Percentiles rank a stretch among this genome's conserved stretches.
These are phyloP conservation scores for Eupithecia abbreviata DNA, from an alignment of 2,888 invertebrate genomes.

Conservation along the genomic window DNA sequence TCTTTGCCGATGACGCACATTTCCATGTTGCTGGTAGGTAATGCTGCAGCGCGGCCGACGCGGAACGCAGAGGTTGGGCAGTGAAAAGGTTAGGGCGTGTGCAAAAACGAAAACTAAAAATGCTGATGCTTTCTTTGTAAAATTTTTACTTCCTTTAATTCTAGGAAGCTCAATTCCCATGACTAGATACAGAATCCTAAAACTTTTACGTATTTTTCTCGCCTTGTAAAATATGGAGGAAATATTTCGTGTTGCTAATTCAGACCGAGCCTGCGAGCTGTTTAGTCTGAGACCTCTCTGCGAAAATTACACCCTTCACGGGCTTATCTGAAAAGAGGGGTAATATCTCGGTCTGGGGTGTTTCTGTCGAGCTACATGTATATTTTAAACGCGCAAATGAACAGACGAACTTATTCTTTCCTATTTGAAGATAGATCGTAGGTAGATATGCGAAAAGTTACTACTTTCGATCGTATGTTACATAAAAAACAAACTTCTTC, in stretches of 20 bases:
- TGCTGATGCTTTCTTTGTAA: background rate
- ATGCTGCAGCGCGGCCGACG: background rate
- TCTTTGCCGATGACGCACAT: background rate
- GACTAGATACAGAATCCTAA: background rate
- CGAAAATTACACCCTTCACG: constrained; percentile 27
- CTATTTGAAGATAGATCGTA: background rate
- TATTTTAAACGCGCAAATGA: background rate
- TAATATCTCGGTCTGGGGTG: constrained; percentile 6
- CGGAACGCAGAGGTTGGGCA: background rate
- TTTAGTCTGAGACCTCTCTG: constrained; percentile 25
- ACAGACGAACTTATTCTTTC: background rate
- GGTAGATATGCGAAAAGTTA: background rate
- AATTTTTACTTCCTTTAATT: background rate
- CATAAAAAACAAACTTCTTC: no score
- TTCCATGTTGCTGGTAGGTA: background rate
- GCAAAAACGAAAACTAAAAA: background rate
- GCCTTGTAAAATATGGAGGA: constrained; percentile 19
- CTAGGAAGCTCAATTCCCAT: background rate
- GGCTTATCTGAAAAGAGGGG: constrained; percentile 19
- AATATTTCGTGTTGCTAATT: constrained; percentile 25
- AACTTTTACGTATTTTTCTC: background rate
- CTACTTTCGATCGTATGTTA: background rate
- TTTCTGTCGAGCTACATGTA: constrained; percentile 1
- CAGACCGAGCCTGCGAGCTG: constrained; percentile 17
- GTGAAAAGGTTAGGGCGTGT: background rate